These are phyloP conservation scores for Ischnus inquisitorius DNA, from an alignment of 2,888 invertebrate genomes.

Conservation along the genomic window DNA sequence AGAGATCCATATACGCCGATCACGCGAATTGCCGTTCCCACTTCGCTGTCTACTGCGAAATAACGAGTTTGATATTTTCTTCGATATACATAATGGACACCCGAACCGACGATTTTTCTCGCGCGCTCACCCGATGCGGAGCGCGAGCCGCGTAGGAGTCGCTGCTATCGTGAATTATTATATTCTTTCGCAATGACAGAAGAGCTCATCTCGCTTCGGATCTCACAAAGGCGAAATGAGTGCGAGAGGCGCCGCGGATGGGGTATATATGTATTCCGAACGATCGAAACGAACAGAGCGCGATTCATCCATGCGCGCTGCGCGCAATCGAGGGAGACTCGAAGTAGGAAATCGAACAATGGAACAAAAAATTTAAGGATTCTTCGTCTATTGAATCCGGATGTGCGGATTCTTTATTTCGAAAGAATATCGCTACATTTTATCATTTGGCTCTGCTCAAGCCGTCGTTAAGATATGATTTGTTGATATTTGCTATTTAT, in stretches of 20 bases:
- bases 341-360: background rate
- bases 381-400: background rate
- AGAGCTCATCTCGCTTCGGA: slow-evolving; percentile 23
- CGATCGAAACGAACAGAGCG: slow-evolving; percentile 31
- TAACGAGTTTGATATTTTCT: slow-evolving; percentile 17
- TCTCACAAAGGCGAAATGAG: slow-evolving; percentile 3
- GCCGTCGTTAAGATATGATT: too few relatives aligned
- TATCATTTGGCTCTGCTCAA: slow-evolving; percentile 13
- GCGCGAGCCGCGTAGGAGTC: slow-evolving; percentile 6
- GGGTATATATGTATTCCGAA: background rate
- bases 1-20: slow-evolving; percentile 18
- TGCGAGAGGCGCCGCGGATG: background rate
- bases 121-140: too few relatives aligned
- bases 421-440: slow-evolving; percentile 23
- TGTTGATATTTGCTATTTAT: too few relatives aligned
- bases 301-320: background rate
- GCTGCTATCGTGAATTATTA: background rate
- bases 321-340: background rate
- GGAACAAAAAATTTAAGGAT: background rate
- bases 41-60: slow-evolving; percentile 6
- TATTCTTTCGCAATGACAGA: slow-evolving; percentile 42
- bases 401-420: slow-evolving; percentile 17
- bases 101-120: slow-evolving; percentile 14
- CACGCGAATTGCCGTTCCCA: slow-evolving; percentile 14
- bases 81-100: background rate